Percentiles rank a stretch among this genome's conserved stretches.
Conservation (phyloP, 2,797 vertebrate genomes). For the Scomberomorus guttatus region DNA sequence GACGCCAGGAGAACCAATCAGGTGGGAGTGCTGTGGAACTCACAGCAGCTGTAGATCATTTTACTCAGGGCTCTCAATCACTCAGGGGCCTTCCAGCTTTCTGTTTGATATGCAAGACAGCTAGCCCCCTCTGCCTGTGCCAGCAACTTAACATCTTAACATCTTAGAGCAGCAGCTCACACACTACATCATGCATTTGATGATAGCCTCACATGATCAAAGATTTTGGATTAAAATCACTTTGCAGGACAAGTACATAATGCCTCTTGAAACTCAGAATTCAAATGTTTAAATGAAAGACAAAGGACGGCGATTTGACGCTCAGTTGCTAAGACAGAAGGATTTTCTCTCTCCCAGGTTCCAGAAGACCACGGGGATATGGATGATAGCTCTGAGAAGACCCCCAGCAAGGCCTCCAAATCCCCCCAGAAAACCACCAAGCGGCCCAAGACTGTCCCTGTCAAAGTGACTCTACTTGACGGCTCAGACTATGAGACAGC, state of each 20-base stretch:
- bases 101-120: slow-evolving; percentile 77
- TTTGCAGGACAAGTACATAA: slow-evolving; percentile 34
- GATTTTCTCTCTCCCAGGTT: slow-evolving; percentile 70
- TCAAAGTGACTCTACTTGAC: slow-evolving; percentile 94
- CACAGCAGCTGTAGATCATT: slow-evolving; percentile 74
- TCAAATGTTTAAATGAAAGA: slow-evolving; percentile 36
- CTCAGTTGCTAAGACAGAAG: slow-evolving; percentile 36
- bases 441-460: slow-evolving; percentile 92
- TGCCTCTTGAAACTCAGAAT: slow-evolving; percentile 14
- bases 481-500: slow-evolving; percentile 93
- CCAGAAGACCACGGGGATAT: slow-evolving; percentile 91
- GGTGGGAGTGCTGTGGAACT: slow-evolving; percentile 82
- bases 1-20: slow-evolving; percentile 87
- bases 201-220: slow-evolving; percentile 45
- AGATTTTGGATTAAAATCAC: slow-evolving; percentile 38
- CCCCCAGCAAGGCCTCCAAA: slow-evolving; percentile 95
- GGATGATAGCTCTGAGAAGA: slow-evolving; percentile 95
- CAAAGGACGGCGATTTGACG: slow-evolving; percentile 6
- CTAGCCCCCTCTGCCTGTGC: slow-evolving; percentile 36
- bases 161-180: slow-evolving; percentile 51
- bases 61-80: slow-evolving; percentile 68
- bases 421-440: slow-evolving; percentile 95
- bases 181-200: slow-evolving; percentile 44
- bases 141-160: slow-evolving; percentile 61
- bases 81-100: slow-evolving; percentile 54